Base-by-base conservation (phyloP, 2,888 invertebrate genomes). In the Chrysolina americana region DNA sequence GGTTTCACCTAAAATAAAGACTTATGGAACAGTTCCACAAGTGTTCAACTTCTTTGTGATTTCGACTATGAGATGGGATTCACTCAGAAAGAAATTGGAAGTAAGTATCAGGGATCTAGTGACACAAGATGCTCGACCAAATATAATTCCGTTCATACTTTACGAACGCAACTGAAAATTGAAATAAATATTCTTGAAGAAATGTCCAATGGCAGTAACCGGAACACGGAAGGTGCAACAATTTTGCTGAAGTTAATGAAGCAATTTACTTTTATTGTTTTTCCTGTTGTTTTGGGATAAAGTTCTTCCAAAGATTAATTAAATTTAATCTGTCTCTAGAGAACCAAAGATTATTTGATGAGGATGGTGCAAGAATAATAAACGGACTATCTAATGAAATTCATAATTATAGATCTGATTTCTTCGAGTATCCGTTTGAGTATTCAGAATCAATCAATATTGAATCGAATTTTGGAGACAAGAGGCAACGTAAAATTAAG, bases 211-310 rank as follows among this genome's bases (percentile, higher is more conserved):
- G n/a, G n/a, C n/a, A n/a, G n/a, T n/a, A n/a, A n/a, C n/a, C n/a
- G n/a, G n/a, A n/a, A n/a, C 68, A 15, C 56, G 28, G 63, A 23
- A 65, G 41, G 44, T 41, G 44, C 17, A 10, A 15, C 17, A 65
- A n/a, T n/a, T 65, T 41, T 41, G 65, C 41, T 65, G 41, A 21
- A 41, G 65, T 65, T 19, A 41, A 65, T 65, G 2, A 44, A 44
- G 83, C 83, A 83, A 83, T 85, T 84, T 84, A 84, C 44, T 44
- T 44, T 6, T 4, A 44, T 13, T 44, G 44, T 13, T 44, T 44
- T 44, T 44, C 8, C 15, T 4, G 8, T 13, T 44, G 44, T 13
- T 44, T 44, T 44, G 15, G 10, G 44, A 44, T 44, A 8, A 6
- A 6, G 44, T 44, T 13, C 44, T 6, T 13, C 44, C 2, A 44